These are phyloP conservation scores for Drosophila flavopinicola DNA, from an alignment of 2,888 invertebrate genomes.

Conservation along the genomic window DNA sequence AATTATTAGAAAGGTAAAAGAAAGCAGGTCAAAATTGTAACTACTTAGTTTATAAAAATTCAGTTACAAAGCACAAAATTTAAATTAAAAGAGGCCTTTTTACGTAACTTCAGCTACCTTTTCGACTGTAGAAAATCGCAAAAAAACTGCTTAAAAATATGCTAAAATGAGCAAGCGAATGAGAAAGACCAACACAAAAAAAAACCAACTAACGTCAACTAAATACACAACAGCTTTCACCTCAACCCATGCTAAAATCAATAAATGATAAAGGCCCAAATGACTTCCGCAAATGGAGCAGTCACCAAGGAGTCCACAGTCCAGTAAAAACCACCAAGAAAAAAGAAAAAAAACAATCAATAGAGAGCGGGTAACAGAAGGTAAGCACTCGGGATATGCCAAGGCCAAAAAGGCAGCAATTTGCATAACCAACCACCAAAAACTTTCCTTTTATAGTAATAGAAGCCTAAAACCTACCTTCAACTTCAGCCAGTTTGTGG, in stretches of 20 bases:
- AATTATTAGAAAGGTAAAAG: too few species aligned
- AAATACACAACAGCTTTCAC: constrained; percentile 13
- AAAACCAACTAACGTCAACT: not conserved
- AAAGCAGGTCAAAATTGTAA: too few species aligned
- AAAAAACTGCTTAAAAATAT: not conserved
- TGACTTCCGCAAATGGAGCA: constrained; percentile 40
- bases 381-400: constrained; percentile 9
- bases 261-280: constrained; percentile 36
- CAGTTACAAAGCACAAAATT: too few species aligned
- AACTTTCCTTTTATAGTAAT: constrained; percentile 8
- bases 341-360: constrained; percentile 27
- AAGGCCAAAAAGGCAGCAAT: constrained; percentile 19
- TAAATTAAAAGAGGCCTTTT: too few species aligned
- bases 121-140: not conserved
- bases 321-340: constrained; percentile 7
- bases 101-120: not conserved
- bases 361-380: constrained; percentile 7
- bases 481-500: constrained; percentile 1
- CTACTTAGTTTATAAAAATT: too few species aligned
- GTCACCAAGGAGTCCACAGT: constrained; percentile 15
- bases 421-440: constrained; percentile 35
- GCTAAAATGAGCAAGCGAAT: not conserved
- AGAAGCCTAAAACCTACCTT: not conserved
- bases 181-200: not conserved
- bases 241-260: constrained; percentile 30